Evolutionary conservation across 64 coral and sea anemone genomes (phyloP), one percentile per base, ranked within the genome.

Genomic region (Stichodactyla mertensii): DNA sequence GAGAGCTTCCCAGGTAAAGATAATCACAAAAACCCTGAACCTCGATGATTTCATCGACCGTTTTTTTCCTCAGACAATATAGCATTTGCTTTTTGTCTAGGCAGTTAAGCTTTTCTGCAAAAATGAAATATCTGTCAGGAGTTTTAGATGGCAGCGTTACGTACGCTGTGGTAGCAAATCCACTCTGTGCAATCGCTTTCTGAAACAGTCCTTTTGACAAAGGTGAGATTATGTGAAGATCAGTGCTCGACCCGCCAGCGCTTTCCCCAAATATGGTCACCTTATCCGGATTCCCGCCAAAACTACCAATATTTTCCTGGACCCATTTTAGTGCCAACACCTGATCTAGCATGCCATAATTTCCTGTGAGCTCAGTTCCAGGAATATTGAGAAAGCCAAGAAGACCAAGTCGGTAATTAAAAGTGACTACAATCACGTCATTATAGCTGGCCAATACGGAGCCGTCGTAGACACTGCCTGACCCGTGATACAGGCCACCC

Each of bases 201-300:
- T 87, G 77, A 62, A 93, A 87, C 78, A 93, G 51, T 4, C 85
- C 84, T 67, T 86, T 79, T 20, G 87, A 61, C 26, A 89, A 88
- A 28, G 92, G 87, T 55, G 88, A 86, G 16, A 93, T 18, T 58
- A 89, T 86, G 18, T 85, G 77, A n/a, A 93, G 56, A 51, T 71
- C 70, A 69, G 89, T 88, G 55, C 87, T 89, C 9, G 85, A 55
- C 0, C 36, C 83, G 6, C 92, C 92, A 57, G 92, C 71, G 61
- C 92, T 93, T 19, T 93, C 57, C 16, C 92, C 92, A 93, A 71
- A 89, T 80, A 93, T 57, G 51, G 92, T 93, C 57, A 93, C 92
- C 77, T 55, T 69, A 6, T 83, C 66, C 22, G 92, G 74, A 86
- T 93, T 69, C 10, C 92, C 92, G 57, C 92, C 92, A 89, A 93